These are phyloP conservation scores for Melanocharis versteri DNA, from an alignment of 2,113 vertebrate species.

Conservation along the genomic window DNA sequence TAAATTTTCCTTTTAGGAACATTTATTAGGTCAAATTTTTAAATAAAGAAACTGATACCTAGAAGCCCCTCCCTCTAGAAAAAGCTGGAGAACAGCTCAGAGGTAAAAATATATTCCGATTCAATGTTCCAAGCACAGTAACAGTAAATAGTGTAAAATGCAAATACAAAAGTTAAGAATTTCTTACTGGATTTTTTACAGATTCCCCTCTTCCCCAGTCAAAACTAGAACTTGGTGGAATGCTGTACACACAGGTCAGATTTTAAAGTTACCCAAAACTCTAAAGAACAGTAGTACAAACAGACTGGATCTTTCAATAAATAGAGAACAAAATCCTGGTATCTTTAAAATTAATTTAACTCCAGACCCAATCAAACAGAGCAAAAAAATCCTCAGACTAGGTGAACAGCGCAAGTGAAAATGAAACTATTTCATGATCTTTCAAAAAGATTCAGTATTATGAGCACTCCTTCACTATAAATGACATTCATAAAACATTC, in stretches of 20 bases:
- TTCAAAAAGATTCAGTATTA: not conserved
- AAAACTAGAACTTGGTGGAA: not conserved
- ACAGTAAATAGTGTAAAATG: not conserved
- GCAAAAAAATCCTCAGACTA: not conserved
- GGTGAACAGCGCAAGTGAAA: constrained; percentile 12
- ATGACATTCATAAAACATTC: not conserved
- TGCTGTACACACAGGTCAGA: not conserved
- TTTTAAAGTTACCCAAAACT: not conserved
- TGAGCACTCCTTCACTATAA: not conserved
- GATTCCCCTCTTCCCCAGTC: not conserved
- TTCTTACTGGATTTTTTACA: not conserved
- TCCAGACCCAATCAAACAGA: not conserved
- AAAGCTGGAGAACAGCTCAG: not conserved
- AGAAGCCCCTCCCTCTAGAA: not conserved
- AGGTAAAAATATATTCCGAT: not conserved
- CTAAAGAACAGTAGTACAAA: not conserved
- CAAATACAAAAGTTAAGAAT: not conserved
- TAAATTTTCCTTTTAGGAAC: not conserved
- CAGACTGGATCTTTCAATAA: not conserved
- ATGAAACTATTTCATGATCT: not conserved
- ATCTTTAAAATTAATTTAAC: not conserved
- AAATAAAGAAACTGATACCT: not conserved
- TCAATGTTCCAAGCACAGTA: not conserved
- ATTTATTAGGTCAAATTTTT: not conserved
- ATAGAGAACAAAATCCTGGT: not conserved